Base-by-base conservation (phyloP, 1,140 invertebrate species). In the Gryon sp. region DNA sequence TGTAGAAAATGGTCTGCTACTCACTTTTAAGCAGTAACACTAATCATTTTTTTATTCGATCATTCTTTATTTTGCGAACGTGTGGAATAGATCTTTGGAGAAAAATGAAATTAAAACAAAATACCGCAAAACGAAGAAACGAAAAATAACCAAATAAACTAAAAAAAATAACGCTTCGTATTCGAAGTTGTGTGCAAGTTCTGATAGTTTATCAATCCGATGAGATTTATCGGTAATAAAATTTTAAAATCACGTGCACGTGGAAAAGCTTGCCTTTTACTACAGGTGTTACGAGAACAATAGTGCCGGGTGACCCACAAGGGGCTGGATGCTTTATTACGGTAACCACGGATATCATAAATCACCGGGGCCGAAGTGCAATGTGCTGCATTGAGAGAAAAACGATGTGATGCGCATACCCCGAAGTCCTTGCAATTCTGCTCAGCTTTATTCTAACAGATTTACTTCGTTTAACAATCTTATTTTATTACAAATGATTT, bases 281-380 rank as follows among this genome's bases (percentile, higher is more conserved):
- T 79, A 75, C 76, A 79, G 55, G 76, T 79, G 76, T 80, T 80
- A 75, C 70, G 62, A 76, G 78, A 73, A 80, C 76, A 78, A 83
- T 74, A 73, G 78, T 69, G 43, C 57, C 66, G 75, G 45, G 69
- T 80, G 79, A 81, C 78, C 79, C 79, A 65, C 76, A 79, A 84
- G 80, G 76, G 65, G 53, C 46, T 62, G 41, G 73, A 79, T 80
- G 76, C 77, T 84, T 85, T 85, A 83, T 83, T 83, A 76, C 73
- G 76, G 65, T 65, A 75, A 78, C 76, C 76, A 78, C 75, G 74
- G 59, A 72, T 69, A 65, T 65, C 72, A 79, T 85, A 84, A 85
- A 85, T 85, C 82, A 83, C 45, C 65, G 68, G 20, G 48, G 52
- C 62, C 30, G 65, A 72, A 70, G 68, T 80, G 79, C 76, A 81